Percentiles rank a stretch among this genome's conserved stretches.
Evolutionary conservation across 2,888 invertebrate species (phyloP).

Genomic region (Willowsia nigromaculata): DNA sequence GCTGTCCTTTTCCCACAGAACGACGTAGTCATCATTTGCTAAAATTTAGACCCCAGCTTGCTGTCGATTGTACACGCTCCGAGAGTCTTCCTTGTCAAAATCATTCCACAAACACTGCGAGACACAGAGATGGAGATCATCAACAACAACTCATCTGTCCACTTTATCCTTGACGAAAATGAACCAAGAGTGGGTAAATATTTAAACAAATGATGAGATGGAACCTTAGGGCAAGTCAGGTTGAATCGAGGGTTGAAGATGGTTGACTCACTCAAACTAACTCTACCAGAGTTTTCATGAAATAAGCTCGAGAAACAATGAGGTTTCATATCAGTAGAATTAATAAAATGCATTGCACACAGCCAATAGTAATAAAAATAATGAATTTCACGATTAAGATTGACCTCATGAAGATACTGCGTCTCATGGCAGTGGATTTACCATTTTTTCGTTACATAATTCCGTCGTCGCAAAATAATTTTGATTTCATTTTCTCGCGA

Average conservation of each 20-base stretch:
- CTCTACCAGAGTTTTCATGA: too few species aligned
- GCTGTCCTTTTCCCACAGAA: too few species aligned
- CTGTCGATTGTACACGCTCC: not conserved
- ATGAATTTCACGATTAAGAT: not conserved
- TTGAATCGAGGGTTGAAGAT: not conserved
- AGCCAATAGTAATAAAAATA: not conserved
- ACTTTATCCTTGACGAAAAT: not conserved
- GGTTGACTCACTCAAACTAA: too few species aligned
- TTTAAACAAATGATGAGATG: constrained; percentile 60
- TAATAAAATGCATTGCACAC: not conserved
- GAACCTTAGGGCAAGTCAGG: constrained; percentile 12
- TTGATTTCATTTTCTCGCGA: not conserved
- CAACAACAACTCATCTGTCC: not conserved
- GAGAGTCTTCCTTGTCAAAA: not conserved
- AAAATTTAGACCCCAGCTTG: too few species aligned
- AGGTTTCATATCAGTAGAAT: not conserved
- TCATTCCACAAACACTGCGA: not conserved
- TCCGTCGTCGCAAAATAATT: not conserved
- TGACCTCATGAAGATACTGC: not conserved
- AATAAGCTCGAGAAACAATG: too few species aligned
- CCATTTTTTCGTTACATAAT: too few species aligned
- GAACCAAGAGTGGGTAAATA: constrained; percentile 24
- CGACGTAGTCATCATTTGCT: too few species aligned
- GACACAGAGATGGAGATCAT: not conserved
- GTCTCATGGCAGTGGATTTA: too few species aligned